A percentile compares a stretch with the other conserved stretches of the same genome.
phyloP scores from a whole-genome alignment of 2,888 invertebrate species.

The Lasioglossum figueresi region DNA sequence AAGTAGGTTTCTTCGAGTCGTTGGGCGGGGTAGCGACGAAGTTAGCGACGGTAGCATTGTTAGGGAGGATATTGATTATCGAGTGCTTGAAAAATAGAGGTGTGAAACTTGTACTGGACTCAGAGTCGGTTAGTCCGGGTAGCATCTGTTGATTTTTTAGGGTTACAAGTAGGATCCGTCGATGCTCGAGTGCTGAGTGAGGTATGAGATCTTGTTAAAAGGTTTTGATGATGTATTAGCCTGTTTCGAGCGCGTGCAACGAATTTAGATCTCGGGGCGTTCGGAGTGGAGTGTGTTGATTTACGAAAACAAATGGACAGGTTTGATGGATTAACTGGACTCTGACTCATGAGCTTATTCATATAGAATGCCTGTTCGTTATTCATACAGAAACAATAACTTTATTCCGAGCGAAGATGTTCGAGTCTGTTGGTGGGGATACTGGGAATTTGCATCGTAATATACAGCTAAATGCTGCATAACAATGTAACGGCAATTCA shows the following conservation, averaged over 20 bases:
- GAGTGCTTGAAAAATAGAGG: neutral
- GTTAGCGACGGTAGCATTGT: neutral
- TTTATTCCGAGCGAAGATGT: neutral
- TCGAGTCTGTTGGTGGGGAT: no score
- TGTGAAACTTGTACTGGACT: neutral
- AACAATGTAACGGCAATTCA: neutral
- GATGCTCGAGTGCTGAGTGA: constrained; percentile 1
- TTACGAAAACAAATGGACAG: constrained; percentile 5
- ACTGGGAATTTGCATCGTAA: neutral
- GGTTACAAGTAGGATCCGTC: constrained; percentile 1
- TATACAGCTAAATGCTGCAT: neutral
- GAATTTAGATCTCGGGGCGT: neutral
- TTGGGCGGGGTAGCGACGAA: neutral
- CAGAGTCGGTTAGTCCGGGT: neutral
- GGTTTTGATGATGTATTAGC: constrained; percentile 5
- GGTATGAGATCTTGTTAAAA: constrained; percentile 2
- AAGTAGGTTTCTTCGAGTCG: neutral
- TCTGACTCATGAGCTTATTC: neutral
- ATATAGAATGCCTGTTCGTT: neutral
- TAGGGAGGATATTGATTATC: neutral
- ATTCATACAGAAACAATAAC: neutral
- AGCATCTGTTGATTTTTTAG: neutral
- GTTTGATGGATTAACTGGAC: neutral
- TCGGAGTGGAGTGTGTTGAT: neutral
- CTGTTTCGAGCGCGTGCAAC: constrained; percentile 2